Conservation (phyloP, 1,140 invertebrate species). For the Lucilia cuprina region DNA sequence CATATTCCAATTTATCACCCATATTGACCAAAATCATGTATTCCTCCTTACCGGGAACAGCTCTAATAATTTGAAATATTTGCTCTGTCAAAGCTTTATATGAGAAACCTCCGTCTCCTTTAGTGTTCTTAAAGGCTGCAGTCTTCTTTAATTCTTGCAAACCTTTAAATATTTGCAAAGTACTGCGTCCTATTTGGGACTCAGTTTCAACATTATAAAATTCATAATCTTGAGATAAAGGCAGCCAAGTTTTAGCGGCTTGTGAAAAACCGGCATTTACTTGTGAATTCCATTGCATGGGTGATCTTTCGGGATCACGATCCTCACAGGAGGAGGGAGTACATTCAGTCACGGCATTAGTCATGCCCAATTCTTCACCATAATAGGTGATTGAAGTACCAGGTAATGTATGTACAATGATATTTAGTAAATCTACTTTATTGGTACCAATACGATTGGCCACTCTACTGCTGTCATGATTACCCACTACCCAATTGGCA, state of each 20-base stretch:
- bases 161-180: conserved; percentile 52
- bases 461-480: conserved; percentile 70
- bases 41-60: conserved; percentile 50
- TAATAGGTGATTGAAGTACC: conserved; percentile 79
- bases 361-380: conserved; percentile 85
- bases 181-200: conserved; percentile 48
- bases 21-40: conserved; percentile 55
- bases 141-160: neutral
- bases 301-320: conserved; percentile 69
- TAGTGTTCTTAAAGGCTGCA: conserved; percentile 50
- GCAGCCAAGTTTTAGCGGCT: conserved; percentile 73
- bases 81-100: conserved; percentile 53
- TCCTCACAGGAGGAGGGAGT: conserved; percentile 50
- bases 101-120: conserved; percentile 49
- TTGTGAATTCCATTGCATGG: conserved; percentile 72
- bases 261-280: conserved; percentile 69
- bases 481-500: conserved; percentile 67
- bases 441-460: conserved; percentile 67
- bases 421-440: conserved; percentile 72
- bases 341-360: conserved; percentile 66
- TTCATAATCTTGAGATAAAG: conserved; percentile 67
- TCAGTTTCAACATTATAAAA: conserved; percentile 65
- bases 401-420: conserved; percentile 73
- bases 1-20: conserved; percentile 45
- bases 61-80: conserved; percentile 55